Conservation (phyloP, 2,113 vertebrate genomes). For the Alosa alosa region DNA sequence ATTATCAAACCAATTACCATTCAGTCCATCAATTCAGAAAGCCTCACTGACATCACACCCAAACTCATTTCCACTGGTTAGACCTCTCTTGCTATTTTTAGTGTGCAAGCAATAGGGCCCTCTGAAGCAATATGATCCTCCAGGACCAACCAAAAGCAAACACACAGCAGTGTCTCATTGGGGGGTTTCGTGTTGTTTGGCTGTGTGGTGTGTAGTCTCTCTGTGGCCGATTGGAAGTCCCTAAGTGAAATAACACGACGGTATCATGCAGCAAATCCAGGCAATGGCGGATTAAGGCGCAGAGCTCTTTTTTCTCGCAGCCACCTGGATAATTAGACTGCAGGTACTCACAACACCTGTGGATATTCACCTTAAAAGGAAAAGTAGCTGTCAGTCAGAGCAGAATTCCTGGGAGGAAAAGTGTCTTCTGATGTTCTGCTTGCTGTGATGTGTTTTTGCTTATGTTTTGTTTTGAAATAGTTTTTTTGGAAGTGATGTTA, state of each 20-base stretch:
- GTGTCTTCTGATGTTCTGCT: neutral
- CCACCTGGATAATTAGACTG: conserved; percentile 41
- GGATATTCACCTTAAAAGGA: conserved; percentile 24
- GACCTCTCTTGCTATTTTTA: neutral
- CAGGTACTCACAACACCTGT: conserved; percentile 35
- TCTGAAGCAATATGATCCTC: conserved; percentile 52
- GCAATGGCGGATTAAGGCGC: conserved; percentile 38
- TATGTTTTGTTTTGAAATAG: neutral
- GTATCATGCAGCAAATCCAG: conserved; percentile 31
- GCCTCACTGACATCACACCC: neutral
- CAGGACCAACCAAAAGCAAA: conserved; percentile 56
- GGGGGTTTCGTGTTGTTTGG: conserved; percentile 47
- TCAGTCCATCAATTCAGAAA: conserved; percentile 6
- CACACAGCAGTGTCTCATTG: conserved; percentile 53
- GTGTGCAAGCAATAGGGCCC: conserved; percentile 44
- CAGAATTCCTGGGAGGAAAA: conserved; percentile 30
- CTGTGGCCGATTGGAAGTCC: conserved; percentile 38
- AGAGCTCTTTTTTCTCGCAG: conserved; percentile 30
- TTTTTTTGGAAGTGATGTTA: neutral
- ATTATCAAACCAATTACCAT: neutral
- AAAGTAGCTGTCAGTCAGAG: conserved; percentile 22
- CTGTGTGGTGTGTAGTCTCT: conserved; percentile 39
- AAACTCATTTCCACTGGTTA: neutral
- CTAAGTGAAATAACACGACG: conserved; percentile 41
- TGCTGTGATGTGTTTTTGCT: conserved; percentile 27